phyloP scores from a whole-genome alignment of 2,113 vertebrate genomes.

The Equus przewalskii region DNA sequence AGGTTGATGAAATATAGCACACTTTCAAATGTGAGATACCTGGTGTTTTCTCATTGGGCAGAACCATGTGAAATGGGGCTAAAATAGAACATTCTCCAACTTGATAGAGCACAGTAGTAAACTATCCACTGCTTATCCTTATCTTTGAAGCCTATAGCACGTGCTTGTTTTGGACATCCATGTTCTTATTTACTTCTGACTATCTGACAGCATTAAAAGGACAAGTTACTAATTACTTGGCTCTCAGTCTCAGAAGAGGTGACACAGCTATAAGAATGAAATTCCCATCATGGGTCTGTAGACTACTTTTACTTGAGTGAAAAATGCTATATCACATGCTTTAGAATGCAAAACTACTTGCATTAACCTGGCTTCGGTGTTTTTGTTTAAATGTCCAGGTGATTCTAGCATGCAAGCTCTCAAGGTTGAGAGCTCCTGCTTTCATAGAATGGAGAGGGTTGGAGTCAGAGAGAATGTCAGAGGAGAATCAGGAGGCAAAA shows the following conservation, averaged over 20 bases:
- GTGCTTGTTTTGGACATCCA: neutral
- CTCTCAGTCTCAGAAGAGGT: neutral
- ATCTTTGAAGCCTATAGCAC: neutral
- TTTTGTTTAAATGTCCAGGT: neutral
- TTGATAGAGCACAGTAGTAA: neutral
- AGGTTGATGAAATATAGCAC: neutral
- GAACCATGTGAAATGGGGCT: neutral
- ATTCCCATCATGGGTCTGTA: neutral
- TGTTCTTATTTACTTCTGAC: neutral
- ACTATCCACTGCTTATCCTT: neutral
- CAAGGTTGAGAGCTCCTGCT: neutral
- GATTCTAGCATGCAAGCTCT: neutral
- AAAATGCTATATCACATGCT: neutral
- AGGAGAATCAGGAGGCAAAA: neutral
- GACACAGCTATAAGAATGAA: neutral
- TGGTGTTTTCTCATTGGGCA: neutral
- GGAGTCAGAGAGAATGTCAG: neutral
- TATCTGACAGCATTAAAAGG: neutral
- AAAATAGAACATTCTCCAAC: neutral
- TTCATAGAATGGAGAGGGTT: neutral
- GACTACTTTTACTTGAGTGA: neutral
- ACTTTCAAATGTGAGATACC: constrained; percentile 1
- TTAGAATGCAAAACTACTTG: neutral
- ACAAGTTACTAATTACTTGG: neutral
- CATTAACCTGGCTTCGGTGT: neutral